Conservation (phyloP, 2,797 vertebrate species). For the Cirrhinus molitorella region DNA sequence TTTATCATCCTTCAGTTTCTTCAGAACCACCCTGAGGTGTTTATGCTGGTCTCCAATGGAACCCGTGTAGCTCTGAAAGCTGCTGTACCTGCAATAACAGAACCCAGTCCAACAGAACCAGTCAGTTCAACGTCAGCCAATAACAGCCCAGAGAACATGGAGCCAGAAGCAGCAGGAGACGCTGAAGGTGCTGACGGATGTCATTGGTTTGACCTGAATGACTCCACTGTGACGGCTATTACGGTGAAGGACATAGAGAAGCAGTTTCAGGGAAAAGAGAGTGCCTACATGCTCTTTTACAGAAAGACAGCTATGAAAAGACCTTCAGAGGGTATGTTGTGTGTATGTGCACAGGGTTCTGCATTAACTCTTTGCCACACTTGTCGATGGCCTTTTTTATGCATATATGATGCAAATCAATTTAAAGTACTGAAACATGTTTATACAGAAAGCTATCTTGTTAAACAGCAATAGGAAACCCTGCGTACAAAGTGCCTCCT, state of each 20-base stretch:
- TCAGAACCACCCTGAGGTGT: conserved; percentile 85
- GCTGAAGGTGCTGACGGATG: conserved; percentile 63
- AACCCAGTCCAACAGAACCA: not conserved
- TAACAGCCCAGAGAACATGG: conserved; percentile 16
- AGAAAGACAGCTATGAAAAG: conserved; percentile 87
- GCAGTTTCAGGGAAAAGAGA: conserved; percentile 97
- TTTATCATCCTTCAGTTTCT: conserved; percentile 82
- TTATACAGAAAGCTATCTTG: not conserved
- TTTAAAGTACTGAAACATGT: not conserved
- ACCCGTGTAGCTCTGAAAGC: conserved; percentile 82
- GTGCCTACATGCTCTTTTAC: conserved; percentile 99
- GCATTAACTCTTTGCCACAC: not conserved
- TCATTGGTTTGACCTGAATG: conserved; percentile 97
- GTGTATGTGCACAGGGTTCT: not conserved
- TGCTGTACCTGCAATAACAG: conserved; percentile 57
- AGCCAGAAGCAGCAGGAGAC: not conserved
- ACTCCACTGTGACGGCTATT: conserved; percentile 89
- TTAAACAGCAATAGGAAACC: conserved; percentile 85
- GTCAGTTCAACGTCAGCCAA: not conserved
- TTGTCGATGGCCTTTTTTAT: not conserved
- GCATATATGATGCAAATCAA: not conserved
- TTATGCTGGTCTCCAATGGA: conserved; percentile 84
- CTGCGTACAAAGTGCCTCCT: conserved; percentile 85
- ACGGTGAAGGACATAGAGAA: conserved; percentile 89
- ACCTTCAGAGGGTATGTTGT: conserved; percentile 80